A percentile compares a stretch with the other conserved stretches of the same genome.
Evolutionary conservation across 2,113 vertebrate species (phyloP).

Genomic region (Asarcornis scutulata): DNA sequence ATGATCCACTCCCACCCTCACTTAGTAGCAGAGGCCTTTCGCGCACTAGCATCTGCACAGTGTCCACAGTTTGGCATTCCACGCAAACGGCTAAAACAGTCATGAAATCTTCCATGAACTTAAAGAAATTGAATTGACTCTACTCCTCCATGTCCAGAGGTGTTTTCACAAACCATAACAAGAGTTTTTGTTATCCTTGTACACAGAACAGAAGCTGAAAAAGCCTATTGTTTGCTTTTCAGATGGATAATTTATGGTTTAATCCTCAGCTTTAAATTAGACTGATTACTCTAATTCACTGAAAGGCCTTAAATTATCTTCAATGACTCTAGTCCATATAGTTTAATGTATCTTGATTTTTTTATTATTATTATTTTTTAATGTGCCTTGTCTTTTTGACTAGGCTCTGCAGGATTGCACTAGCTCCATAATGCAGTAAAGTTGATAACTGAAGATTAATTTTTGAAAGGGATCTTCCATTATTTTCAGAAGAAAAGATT

Average conservation of each 20-base stretch:
- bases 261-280: slow-evolving; percentile 88
- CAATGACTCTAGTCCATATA: slow-evolving; percentile 87
- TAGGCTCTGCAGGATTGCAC: slow-evolving; percentile 97
- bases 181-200: slow-evolving; percentile 79
- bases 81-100: slow-evolving; percentile 98
- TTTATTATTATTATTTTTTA: slow-evolving; percentile 81
- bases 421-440: slow-evolving; percentile 94
- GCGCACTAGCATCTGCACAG: slow-evolving; percentile 94
- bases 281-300: slow-evolving; percentile 89
- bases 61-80: slow-evolving; percentile 97
- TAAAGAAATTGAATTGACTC: slow-evolving; percentile 81
- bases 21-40: slow-evolving; percentile 98
- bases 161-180: slow-evolving; percentile 81
- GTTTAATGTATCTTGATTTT: slow-evolving; percentile 75
- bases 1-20: slow-evolving; percentile 99
- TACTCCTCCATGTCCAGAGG: slow-evolving; percentile 82
- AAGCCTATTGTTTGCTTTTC: slow-evolving; percentile 79
- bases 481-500: slow-evolving; percentile 69
- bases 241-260: slow-evolving; percentile 87
- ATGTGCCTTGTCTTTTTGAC: slow-evolving; percentile 97
- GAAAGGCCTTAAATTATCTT: slow-evolving; percentile 96
- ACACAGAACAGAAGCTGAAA: slow-evolving; percentile 80
- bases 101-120: slow-evolving; percentile 85
- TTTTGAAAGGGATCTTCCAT: slow-evolving; percentile 82
- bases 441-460: slow-evolving; percentile 78